Conservation (phyloP, 2,888 invertebrate species). For the Eupithecia tripunctaria region DNA sequence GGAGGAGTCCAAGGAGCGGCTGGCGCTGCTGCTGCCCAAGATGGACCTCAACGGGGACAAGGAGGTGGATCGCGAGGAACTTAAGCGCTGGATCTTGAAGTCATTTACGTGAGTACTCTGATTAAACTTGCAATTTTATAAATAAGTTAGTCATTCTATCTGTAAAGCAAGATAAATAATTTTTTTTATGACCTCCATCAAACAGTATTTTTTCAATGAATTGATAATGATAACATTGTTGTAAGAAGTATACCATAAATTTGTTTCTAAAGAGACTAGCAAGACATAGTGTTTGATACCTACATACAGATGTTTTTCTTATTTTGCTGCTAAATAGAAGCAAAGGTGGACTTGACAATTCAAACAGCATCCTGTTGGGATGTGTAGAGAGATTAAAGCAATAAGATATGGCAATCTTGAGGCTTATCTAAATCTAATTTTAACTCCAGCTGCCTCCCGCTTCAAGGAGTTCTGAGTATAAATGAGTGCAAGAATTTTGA, state of each 20-base stretch:
- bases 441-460: neutral
- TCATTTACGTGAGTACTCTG: constrained; percentile 89
- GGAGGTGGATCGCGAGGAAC: constrained; percentile 90
- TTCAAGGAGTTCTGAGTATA: neutral
- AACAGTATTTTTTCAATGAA: too few relatives aligned
- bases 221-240: neutral
- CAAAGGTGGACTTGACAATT: neutral
- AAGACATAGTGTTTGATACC: neutral
- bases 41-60: constrained; percentile 95
- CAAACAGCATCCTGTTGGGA: neutral
- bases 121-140: neutral
- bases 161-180: neutral
- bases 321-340: neutral
- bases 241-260: neutral
- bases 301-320: neutral
- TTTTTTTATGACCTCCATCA: neutral
- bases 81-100: constrained; percentile 96
- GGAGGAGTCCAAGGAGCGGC: constrained; percentile 92
- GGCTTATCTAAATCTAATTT: neutral
- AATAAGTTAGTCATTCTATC: neutral
- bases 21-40: constrained; percentile 89
- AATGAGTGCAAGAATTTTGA: neutral
- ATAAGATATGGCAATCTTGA: constrained; percentile 4
- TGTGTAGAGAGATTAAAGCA: constrained; percentile 1
- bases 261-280: neutral